Percentiles rank a stretch among this genome's conserved stretches.
phyloP scores from a whole-genome alignment of 2,113 vertebrate species.

The Nanorana parkeri region DNA sequence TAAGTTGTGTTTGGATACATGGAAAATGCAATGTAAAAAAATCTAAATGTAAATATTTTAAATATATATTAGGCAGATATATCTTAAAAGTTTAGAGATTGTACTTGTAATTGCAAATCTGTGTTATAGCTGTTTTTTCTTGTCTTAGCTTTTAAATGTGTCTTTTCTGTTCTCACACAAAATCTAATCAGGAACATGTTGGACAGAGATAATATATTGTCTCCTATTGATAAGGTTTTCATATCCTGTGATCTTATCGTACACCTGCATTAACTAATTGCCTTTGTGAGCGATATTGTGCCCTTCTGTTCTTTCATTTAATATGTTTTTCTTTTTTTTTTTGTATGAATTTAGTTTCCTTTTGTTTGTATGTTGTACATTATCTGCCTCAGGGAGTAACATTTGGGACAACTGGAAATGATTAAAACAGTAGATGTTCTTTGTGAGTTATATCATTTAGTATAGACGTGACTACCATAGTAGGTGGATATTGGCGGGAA shows the following conservation, averaged over 20 bases:
- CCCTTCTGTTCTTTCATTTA: conserved; percentile 1
- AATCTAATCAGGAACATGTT: conserved; percentile 30
- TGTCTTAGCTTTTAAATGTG: background rate
- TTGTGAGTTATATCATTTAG: too few species aligned
- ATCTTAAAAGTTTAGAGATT: too few species aligned
- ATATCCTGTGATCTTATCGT: conserved; percentile 37
- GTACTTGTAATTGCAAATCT: background rate
- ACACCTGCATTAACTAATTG: conserved; percentile 34
- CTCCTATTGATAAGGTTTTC: conserved; percentile 30
- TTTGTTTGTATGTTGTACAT: background rate
- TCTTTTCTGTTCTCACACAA: background rate
- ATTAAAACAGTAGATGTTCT: background rate
- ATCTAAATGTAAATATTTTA: too few species aligned
- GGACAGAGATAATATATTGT: conserved; percentile 28
- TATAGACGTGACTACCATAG: too few species aligned
- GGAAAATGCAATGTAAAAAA: too few species aligned
- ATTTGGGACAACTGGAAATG: conserved; percentile 1
- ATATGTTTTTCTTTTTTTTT: background rate
- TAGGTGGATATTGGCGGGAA: too few species aligned
- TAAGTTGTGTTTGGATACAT: too few species aligned
- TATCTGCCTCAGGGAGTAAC: background rate
- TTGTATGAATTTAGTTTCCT: background rate
- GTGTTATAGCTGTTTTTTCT: background rate
- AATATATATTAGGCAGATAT: too few species aligned
- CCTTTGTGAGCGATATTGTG: conserved; percentile 22